Percentiles rank a stretch among this genome's conserved stretches.
Evolutionary conservation across 2,888 invertebrate species (phyloP).

Genomic region (Drosophila nr. perissopoda): DNA sequence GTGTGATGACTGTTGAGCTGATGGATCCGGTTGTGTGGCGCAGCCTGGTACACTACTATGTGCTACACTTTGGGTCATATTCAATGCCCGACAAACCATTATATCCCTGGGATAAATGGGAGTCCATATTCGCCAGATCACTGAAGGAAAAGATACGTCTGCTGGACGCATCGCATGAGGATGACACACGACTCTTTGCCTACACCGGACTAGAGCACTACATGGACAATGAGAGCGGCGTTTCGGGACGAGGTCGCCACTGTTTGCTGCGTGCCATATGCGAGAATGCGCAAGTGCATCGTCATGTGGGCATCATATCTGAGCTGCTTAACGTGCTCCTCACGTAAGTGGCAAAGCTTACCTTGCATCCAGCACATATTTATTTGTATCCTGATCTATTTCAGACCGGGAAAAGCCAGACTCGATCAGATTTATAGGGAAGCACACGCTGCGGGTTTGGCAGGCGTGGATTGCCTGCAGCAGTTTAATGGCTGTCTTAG

Average conservation of each 20-base stretch:
- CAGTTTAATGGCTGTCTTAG: conserved; percentile 87
- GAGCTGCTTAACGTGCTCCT: conserved; percentile 59
- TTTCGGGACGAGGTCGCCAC: conserved; percentile 64
- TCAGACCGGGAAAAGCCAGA: conserved; percentile 79
- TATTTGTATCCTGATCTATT: background rate
- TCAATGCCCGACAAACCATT: conserved; percentile 74
- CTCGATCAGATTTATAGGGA: conserved; percentile 86
- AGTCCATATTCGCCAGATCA: conserved; percentile 73
- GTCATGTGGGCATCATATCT: conserved; percentile 77
- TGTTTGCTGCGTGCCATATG: conserved; percentile 82
- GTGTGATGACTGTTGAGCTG: conserved; percentile 71
- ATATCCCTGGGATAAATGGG: conserved; percentile 83
- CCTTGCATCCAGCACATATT: background rate
- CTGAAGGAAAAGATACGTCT: conserved; percentile 52
- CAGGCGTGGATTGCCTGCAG: conserved; percentile 86
- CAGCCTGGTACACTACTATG: conserved; percentile 68
- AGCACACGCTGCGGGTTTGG: conserved; percentile 85
- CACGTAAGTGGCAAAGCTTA: conserved; percentile 41
- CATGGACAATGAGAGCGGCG: conserved; percentile 60
- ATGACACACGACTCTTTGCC: conserved; percentile 79
- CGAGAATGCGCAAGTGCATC: conserved; percentile 83
- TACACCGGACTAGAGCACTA: conserved; percentile 79
- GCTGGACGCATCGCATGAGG: conserved; percentile 62
- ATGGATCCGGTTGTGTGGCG: conserved; percentile 80
- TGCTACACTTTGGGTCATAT: conserved; percentile 79